Conservation (phyloP, 2,113 vertebrate species). For the Xenotilapia caudafasciata region DNA sequence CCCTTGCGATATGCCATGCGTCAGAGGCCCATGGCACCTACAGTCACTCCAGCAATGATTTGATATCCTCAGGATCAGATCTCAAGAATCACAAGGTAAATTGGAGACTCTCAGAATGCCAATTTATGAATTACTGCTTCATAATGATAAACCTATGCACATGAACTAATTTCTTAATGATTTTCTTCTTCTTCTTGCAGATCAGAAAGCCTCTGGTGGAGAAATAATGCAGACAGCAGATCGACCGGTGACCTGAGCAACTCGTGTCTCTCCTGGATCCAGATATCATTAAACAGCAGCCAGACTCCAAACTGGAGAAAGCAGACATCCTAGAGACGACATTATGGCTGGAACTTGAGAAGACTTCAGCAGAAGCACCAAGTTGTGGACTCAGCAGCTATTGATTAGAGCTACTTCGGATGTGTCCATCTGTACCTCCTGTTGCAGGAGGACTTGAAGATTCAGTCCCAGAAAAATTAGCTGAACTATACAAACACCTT, state of each 20-base stretch:
- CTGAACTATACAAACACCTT: constrained; percentile 22
- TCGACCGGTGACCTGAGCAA: background rate
- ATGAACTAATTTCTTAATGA: background rate
- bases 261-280: background rate
- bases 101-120: background rate
- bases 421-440: background rate
- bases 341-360: constrained; percentile 17
- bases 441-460: background rate
- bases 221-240: background rate
- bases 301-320: background rate
- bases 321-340: constrained; percentile 27
- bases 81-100: constrained; percentile 39
- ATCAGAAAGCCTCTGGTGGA: background rate
- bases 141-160: background rate
- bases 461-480: background rate
- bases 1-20: constrained; percentile 40
- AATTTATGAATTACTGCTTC: background rate
- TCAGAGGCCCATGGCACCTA: constrained; percentile 42
- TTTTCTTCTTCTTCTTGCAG: background rate
- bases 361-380: constrained; percentile 1
- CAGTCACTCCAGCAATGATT: constrained; percentile 36
- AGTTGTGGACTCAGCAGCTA: background rate
- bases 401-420: too few relatives aligned
- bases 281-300: background rate
- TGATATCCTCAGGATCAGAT: constrained; percentile 35